A percentile compares a stretch with the other conserved stretches of the same genome.
These are phyloP conservation scores for Hipposideros larvatus DNA, from an alignment of 2,797 vertebrate species.

Conservation along the genomic window DNA sequence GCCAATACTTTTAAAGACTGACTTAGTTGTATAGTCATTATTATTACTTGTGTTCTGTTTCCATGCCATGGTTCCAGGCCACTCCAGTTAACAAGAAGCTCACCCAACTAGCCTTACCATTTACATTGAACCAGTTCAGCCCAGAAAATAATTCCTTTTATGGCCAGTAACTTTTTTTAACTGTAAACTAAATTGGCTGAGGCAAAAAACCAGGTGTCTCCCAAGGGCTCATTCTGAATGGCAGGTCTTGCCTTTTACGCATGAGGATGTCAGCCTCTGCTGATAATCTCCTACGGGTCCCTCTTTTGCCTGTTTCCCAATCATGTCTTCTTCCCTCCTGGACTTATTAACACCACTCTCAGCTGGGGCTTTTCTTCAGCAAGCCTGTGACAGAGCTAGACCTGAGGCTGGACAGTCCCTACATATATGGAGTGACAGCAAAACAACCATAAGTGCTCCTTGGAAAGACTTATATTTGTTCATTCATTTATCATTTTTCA, in stretches of 20 bases:
- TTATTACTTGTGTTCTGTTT: constrained; percentile 11
- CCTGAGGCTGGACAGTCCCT: neutral
- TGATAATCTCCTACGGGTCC: constrained; percentile 59
- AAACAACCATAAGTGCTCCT: neutral
- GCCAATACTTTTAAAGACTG: constrained; percentile 50
- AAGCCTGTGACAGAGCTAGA: neutral
- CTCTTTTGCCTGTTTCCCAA: constrained; percentile 31
- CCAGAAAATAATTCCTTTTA: constrained; percentile 52
- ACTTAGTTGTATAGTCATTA: neutral
- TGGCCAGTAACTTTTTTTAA: constrained; percentile 47
- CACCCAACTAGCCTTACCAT: neutral
- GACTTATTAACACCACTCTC: constrained; percentile 39
- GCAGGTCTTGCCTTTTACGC: constrained; percentile 7
- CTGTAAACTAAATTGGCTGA: constrained; percentile 62
- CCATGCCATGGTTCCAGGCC: neutral
- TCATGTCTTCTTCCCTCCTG: constrained; percentile 52
- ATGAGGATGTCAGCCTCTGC: constrained; percentile 2
- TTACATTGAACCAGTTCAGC: constrained; percentile 6
- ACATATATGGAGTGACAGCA: neutral
- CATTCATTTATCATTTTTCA: neutral
- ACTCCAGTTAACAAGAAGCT: constrained; percentile 27
- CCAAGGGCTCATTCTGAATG: neutral
- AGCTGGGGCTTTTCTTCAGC: neutral
- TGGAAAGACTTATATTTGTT: neutral
- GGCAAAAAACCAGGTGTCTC: constrained; percentile 45